These are phyloP conservation scores for Nymphalis polychloros DNA, from an alignment of 2,888 invertebrate species.

Conservation along the genomic window DNA sequence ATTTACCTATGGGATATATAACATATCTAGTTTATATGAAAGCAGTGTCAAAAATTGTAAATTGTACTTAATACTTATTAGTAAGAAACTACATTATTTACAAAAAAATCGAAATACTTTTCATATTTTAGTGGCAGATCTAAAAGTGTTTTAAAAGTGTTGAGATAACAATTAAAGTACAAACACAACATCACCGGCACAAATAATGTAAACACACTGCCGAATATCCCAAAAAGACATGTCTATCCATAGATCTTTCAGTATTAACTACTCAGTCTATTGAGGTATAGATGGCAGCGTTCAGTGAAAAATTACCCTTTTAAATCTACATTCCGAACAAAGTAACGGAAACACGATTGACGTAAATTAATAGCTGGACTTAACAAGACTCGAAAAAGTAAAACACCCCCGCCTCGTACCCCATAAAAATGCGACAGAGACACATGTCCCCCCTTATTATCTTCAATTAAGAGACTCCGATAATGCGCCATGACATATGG, in stretches of 20 bases:
- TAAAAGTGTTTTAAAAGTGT: too few species aligned
- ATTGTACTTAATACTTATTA: too few species aligned
- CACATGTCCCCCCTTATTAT: conserved; percentile 80
- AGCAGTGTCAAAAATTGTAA: too few species aligned
- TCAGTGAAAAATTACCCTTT: conserved; percentile 32
- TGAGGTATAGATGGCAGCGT: background rate
- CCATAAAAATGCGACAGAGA: conserved; percentile 80
- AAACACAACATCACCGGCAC: too few species aligned
- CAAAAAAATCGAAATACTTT: too few species aligned
- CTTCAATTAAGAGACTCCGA: conserved; percentile 80
- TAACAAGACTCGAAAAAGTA: conserved; percentile 69
- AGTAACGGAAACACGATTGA: conserved; percentile 54
- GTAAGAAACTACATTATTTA: too few species aligned
- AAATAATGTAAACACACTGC: too few species aligned
- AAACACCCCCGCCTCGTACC: conserved; percentile 67
- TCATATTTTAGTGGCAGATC: too few species aligned
- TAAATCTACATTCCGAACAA: conserved; percentile 36
- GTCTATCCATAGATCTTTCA: background rate
- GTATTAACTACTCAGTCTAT: background rate
- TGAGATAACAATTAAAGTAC: too few species aligned
- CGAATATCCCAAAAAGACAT: background rate
- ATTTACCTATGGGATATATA: too few species aligned
- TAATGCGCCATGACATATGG: conserved; percentile 77
- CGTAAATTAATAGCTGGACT: conserved; percentile 65
- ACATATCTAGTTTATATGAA: too few species aligned